Evolutionary conservation across 2,888 invertebrate species (phyloP).

Genomic region (Ormyrus rosae): DNA sequence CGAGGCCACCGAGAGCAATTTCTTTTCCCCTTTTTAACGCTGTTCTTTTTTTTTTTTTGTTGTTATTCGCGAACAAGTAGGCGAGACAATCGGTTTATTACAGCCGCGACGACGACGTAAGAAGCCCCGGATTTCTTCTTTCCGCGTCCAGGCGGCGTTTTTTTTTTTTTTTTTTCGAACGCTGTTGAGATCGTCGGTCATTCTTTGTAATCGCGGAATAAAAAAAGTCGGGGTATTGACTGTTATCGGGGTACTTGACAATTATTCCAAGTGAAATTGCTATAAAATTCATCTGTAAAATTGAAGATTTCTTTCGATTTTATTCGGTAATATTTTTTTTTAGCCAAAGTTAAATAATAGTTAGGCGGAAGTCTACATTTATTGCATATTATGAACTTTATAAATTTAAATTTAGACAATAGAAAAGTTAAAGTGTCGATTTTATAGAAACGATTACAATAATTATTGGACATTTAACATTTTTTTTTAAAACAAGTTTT

Average conservation of each 20-base stretch:
- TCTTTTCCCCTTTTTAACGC: no score
- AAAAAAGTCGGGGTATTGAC: neutral
- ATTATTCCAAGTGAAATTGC: neutral
- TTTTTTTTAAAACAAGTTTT: no score
- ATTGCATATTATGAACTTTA: neutral
- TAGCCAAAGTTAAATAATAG: neutral
- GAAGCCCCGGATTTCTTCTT: neutral
- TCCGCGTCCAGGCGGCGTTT: neutral
- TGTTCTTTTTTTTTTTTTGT: neutral
- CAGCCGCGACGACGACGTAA: neutral
- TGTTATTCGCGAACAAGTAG: neutral
- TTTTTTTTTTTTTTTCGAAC: no score
- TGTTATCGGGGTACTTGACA: neutral
- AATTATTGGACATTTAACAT: no score
- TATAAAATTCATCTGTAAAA: neutral
- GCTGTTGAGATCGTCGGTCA: neutral
- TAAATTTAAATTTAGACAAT: neutral
- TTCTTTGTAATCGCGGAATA: neutral
- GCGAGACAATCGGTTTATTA: neutral
- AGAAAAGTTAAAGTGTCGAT: no score
- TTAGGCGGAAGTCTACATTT: neutral
- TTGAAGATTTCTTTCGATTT: neutral
- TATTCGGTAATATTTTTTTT: neutral
- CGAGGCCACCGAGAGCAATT: constrained; percentile 3
- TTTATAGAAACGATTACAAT: no score